Evolutionary conservation across 2,888 invertebrate species (phyloP), one percentile per base, ranked within the genome.

Genomic region (Pteria penguin): DNA sequence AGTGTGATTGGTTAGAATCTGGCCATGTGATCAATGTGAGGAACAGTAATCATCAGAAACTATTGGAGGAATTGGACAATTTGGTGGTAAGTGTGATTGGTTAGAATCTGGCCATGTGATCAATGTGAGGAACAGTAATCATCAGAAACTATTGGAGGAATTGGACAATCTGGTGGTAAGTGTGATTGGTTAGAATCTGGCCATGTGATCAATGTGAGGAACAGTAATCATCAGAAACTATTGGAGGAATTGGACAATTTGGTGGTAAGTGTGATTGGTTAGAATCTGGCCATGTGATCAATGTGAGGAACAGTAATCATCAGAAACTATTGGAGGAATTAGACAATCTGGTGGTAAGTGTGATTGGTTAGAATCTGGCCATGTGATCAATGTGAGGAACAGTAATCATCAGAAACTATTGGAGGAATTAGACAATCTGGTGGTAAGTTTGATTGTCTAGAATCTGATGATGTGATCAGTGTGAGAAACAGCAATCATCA

Each of bases 291-390:
- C 5, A 57, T 57, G n/a, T 22, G 14, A 36, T 36, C 45, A 86
- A 95, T 96, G 97, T 97, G 93, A 97, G 96, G 80, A 96, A 97
- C 88, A 97, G 97, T 91, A 97, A 97, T 92, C 97, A 97, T 91
- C 95, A 95, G 82, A 94, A 95, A 82, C 93, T 97, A 78, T 94
- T 96, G 85, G 94, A 94, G 76, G 96, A 97, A 90, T 94, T 98
- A 18, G 95, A 95, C 85, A 95, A 94, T 90, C 94, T 97, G 71
- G 95, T 96, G 89, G 96, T 96, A 93, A 93, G 76, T 76, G 95
- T 96, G 88, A 97, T 97, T 93, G 97, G 96, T 80, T 96, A 97
- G 88, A 97, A 97, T 91, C n/a, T n/a, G 97, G 97, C 93, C 95
- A 95, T 11, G 94, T 96, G 91, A 96, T 97, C 86, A 96, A 96